phyloP scores from a whole-genome alignment of 2,113 vertebrate genomes.

The Ursus arctos region DNA sequence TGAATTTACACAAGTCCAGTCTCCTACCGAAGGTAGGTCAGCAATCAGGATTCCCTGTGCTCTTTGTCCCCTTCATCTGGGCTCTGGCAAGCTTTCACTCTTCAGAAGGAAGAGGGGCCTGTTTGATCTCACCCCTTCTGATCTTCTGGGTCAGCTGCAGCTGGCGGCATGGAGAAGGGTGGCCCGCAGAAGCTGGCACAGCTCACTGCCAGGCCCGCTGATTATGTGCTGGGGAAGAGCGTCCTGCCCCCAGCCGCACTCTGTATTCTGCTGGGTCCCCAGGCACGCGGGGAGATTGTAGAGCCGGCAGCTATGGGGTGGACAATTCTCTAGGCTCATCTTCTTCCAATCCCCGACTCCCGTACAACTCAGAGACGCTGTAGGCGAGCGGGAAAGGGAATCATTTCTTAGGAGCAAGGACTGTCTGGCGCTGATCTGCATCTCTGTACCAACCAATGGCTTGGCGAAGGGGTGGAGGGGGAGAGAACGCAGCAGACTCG shows the following conservation, averaged over 20 bases:
- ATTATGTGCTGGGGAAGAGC: background rate
- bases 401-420: background rate
- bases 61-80: background rate
- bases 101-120: background rate
- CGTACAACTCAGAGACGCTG: background rate
- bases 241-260: background rate
- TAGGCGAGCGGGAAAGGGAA: background rate
- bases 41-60: background rate
- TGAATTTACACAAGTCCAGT: background rate
- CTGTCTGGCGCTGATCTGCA: background rate
- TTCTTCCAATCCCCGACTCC: background rate
- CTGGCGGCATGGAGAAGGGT: background rate
- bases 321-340: background rate
- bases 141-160: background rate
- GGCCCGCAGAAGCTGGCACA: background rate
- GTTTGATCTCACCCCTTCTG: background rate
- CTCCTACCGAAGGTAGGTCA: conserved; percentile 13
- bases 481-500: background rate
- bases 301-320: background rate
- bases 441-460: background rate
- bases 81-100: background rate
- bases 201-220: background rate
- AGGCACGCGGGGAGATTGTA: background rate
- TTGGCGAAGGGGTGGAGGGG: background rate
- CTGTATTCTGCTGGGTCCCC: background rate